These are phyloP conservation scores for Cephalopachus bancanus DNA, from an alignment of 2,797 vertebrate species.

Conservation along the genomic window DNA sequence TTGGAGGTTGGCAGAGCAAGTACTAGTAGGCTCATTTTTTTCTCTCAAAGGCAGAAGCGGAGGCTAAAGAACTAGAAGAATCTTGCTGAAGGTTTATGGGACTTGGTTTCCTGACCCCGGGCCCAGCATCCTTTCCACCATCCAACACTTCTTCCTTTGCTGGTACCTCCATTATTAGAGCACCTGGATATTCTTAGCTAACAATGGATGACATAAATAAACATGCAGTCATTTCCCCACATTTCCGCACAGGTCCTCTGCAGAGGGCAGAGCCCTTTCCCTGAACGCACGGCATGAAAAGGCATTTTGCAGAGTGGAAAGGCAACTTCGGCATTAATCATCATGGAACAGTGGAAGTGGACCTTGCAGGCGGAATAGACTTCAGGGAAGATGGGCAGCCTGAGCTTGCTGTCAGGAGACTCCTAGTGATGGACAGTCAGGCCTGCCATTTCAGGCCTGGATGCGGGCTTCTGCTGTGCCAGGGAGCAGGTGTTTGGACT, in stretches of 20 bases:
- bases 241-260: slow-evolving; percentile 67
- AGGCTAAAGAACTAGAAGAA: not conserved
- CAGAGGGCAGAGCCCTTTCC: slow-evolving; percentile 71
- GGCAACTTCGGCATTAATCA: slow-evolving; percentile 2
- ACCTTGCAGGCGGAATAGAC: not conserved
- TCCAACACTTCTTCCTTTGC: slow-evolving; percentile 61
- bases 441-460: not conserved
- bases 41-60: slow-evolving; percentile 5
- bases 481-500: slow-evolving; percentile 54
- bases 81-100: not conserved
- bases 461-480: not conserved
- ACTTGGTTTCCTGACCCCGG: slow-evolving; percentile 43
- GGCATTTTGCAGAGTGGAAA: slow-evolving; percentile 6
- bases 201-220: slow-evolving; percentile 81
- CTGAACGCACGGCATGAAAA: slow-evolving; percentile 52
- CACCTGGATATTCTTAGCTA: slow-evolving; percentile 81
- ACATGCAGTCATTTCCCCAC: slow-evolving; percentile 61
- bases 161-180: slow-evolving; percentile 70
- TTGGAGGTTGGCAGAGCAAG: not conserved
- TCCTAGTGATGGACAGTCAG: not conserved
- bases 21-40: not conserved
- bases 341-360: not conserved
- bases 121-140: slow-evolving; percentile 44
- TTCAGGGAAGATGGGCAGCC: not conserved
- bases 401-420: not conserved